phyloP scores from a whole-genome alignment of 2,113 vertebrate species.

The Gavialis gangeticus region DNA sequence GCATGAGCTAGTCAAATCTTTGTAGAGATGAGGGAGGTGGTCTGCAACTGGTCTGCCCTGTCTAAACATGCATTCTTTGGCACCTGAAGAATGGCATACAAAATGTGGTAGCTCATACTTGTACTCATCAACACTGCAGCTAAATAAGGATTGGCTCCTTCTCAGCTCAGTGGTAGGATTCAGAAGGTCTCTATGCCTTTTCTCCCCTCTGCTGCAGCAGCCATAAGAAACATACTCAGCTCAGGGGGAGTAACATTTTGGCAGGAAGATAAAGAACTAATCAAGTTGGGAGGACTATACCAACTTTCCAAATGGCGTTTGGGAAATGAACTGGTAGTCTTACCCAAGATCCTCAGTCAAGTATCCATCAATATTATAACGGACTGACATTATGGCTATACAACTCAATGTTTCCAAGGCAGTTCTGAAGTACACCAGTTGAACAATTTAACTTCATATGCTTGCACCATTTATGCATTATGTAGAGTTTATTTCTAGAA shows the following conservation, averaged over 20 bases:
- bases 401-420: background rate
- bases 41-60: background rate
- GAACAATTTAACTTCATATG: background rate
- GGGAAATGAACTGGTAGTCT: background rate
- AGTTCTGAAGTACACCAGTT: background rate
- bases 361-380: background rate
- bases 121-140: background rate
- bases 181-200: background rate
- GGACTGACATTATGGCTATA: background rate
- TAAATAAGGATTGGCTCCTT: background rate
- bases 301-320: background rate
- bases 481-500: background rate
- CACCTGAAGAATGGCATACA: background rate
- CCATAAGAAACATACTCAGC: background rate
- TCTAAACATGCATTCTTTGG: background rate
- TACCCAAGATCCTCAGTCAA: background rate
- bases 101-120: background rate
- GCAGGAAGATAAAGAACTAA: background rate
- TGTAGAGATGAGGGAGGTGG: background rate
- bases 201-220: background rate
- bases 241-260: background rate
- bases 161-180: background rate
- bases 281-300: background rate
- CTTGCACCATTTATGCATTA: background rate
- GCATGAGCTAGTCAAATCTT: background rate